Percentiles rank a stretch among this genome's conserved stretches.
phyloP scores from a whole-genome alignment of 2,888 invertebrate genomes.

The Pedicia rivosa region DNA sequence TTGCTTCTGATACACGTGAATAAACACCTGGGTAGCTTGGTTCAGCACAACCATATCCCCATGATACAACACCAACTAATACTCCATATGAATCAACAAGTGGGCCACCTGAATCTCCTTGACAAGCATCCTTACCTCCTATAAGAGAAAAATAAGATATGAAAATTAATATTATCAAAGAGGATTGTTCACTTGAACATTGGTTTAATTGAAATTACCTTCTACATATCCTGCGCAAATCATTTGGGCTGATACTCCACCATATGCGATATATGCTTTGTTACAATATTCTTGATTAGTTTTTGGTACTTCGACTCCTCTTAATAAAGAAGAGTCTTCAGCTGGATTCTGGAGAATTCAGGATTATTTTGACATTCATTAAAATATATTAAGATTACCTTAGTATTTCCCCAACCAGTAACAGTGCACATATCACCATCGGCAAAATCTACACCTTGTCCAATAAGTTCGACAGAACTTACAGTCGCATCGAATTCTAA shows the following conservation, averaged over 20 bases:
- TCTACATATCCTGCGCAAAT: constrained; percentile 20
- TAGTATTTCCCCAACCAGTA: neutral
- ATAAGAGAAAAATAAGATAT: too few species aligned
- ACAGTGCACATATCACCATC: neutral
- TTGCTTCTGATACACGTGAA: constrained; percentile 8
- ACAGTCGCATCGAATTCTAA: neutral
- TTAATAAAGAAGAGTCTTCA: constrained; percentile 15
- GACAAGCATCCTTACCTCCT: constrained; percentile 10
- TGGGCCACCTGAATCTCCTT: constrained; percentile 31
- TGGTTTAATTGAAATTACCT: too few species aligned
- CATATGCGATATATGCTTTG: constrained; percentile 15
- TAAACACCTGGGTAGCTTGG: constrained; percentile 19
- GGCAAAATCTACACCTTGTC: neutral
- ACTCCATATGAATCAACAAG: constrained; percentile 2
- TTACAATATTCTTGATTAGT: constrained; percentile 18
- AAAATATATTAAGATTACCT: neutral
- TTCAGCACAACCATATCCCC: constrained; percentile 25
- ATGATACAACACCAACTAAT: constrained; percentile 16
- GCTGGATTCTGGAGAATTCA: constrained; percentile 7
- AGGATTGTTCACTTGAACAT: too few species aligned
- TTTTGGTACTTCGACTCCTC: constrained; percentile 21
- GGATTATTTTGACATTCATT: too few species aligned
- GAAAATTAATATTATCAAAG: too few species aligned
- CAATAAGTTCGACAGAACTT: neutral
- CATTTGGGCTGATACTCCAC: constrained; percentile 22